phyloP scores from a whole-genome alignment of 1,140 invertebrate genomes.

The Leucophenga varia region DNA sequence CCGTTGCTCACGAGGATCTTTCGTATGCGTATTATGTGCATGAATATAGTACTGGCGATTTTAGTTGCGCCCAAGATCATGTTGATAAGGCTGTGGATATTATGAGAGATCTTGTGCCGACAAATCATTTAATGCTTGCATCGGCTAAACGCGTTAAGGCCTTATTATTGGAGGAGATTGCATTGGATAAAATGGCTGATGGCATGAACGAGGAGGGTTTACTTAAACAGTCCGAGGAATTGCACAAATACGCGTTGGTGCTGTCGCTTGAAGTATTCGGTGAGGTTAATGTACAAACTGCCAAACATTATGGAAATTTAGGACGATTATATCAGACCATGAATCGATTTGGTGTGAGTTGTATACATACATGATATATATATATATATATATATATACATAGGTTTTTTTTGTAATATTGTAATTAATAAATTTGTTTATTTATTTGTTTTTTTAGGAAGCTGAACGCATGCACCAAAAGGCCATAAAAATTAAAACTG shows the following conservation, averaged over 20 bases:
- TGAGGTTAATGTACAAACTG: conserved; percentile 90
- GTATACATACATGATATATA: no score
- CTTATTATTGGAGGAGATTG: conserved; percentile 89
- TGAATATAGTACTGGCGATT: conserved; percentile 86
- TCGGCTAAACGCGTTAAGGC: conserved; percentile 90
- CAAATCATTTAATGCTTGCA: conserved; percentile 80
- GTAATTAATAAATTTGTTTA: conserved; percentile 7
- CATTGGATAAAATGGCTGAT: conserved; percentile 69
- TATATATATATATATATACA: no score
- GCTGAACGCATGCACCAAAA: conserved; percentile 88
- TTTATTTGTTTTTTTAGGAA: conserved; percentile 59
- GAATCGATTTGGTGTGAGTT: conserved; percentile 72
- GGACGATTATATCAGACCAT: conserved; percentile 90
- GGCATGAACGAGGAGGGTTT: conserved; percentile 58
- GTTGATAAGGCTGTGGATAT: conserved; percentile 80
- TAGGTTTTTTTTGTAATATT: conserved; percentile 11
- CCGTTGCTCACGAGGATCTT: conserved; percentile 84
- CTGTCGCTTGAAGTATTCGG: conserved; percentile 80
- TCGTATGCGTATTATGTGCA: conserved; percentile 89
- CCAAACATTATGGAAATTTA: conserved; percentile 93
- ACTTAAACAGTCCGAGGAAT: conserved; percentile 72
- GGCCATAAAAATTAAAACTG: conserved; percentile 88
- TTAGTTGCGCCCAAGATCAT: conserved; percentile 76
- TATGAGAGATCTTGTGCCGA: conserved; percentile 74
- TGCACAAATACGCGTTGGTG: conserved; percentile 78